These are phyloP conservation scores for Volucella inflata DNA, from an alignment of 2,888 invertebrate genomes.

Conservation along the genomic window DNA sequence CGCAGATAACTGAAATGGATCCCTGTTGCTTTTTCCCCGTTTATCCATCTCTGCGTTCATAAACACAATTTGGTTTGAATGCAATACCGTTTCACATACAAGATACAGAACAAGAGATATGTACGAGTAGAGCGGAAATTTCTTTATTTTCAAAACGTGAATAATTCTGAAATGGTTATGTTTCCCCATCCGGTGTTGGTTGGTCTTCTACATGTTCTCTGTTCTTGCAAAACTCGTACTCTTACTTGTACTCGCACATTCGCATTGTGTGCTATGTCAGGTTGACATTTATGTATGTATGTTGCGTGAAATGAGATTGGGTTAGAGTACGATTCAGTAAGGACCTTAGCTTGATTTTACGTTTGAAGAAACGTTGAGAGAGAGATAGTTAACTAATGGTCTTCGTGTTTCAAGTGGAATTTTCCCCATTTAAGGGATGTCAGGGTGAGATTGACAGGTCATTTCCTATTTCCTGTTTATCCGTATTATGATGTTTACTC, in stretches of 20 bases:
- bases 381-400: slow-evolving; percentile 31
- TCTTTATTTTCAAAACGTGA: slow-evolving; percentile 46
- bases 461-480: slow-evolving; percentile 28
- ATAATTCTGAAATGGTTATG: slow-evolving; percentile 54
- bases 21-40: slow-evolving; percentile 44
- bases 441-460: slow-evolving; percentile 44
- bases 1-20: slow-evolving; percentile 55
- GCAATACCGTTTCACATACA: slow-evolving; percentile 33
- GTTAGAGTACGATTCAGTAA: background rate
- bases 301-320: slow-evolving; percentile 14
- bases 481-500: background rate
- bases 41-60: slow-evolving; percentile 24
- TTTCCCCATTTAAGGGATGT: slow-evolving; percentile 6
- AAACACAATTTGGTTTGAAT: slow-evolving; percentile 55
- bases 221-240: background rate
- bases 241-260: background rate
- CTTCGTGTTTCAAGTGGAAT: slow-evolving; percentile 35
- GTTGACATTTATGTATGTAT: slow-evolving; percentile 40
- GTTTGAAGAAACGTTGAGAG: slow-evolving; percentile 11
- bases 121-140: slow-evolving; percentile 33
- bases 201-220: no score
- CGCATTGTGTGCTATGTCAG: slow-evolving; percentile 29
- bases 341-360: background rate
- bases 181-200: slow-evolving; percentile 28
- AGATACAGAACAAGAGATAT: slow-evolving; percentile 13